phyloP scores from a whole-genome alignment of 2,888 invertebrate species.

The Diploptera punctata region DNA sequence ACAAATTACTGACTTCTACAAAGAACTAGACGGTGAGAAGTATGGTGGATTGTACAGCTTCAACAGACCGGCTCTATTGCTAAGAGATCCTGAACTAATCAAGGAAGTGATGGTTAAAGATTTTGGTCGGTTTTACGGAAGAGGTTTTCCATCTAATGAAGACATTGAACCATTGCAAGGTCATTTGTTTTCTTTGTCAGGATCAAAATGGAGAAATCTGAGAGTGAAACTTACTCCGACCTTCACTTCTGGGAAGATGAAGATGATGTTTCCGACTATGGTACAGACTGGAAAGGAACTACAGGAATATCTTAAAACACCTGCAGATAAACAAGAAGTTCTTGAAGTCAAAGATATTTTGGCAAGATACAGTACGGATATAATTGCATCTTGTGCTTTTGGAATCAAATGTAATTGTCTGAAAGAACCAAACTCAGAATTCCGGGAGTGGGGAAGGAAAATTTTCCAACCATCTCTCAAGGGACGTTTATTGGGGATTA shows the following conservation, averaged over 20 bases:
- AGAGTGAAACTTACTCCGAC: too few relatives aligned
- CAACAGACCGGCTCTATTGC: too few relatives aligned
- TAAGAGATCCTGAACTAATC: too few relatives aligned
- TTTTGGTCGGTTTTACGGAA: conserved; percentile 67
- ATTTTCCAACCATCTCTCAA: conserved; percentile 48
- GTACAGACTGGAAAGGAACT: too few relatives aligned
- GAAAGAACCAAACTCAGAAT: conserved; percentile 52
- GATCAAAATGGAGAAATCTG: too few relatives aligned
- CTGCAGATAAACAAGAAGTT: conserved; percentile 50
- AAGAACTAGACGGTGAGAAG: too few relatives aligned
- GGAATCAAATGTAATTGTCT: conserved; percentile 53
- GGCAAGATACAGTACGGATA: too few relatives aligned
- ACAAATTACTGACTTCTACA: conserved; percentile 65
- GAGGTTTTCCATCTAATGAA: conserved; percentile 67
- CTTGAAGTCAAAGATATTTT: conserved; percentile 49
- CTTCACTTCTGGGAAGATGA: too few relatives aligned
- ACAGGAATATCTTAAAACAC: conserved; percentile 54
- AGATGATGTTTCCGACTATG: too few relatives aligned
- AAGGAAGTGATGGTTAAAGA: too few relatives aligned
- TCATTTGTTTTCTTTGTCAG: conserved; percentile 64
- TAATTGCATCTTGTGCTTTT: too few relatives aligned
- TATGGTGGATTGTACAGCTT: too few relatives aligned
- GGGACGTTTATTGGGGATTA: conserved; percentile 48
- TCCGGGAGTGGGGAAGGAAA: conserved; percentile 50
- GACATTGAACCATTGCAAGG: conserved; percentile 65